Conservation (phyloP, 1,140 invertebrate species). For the Paraescarpia echinospica region DNA sequence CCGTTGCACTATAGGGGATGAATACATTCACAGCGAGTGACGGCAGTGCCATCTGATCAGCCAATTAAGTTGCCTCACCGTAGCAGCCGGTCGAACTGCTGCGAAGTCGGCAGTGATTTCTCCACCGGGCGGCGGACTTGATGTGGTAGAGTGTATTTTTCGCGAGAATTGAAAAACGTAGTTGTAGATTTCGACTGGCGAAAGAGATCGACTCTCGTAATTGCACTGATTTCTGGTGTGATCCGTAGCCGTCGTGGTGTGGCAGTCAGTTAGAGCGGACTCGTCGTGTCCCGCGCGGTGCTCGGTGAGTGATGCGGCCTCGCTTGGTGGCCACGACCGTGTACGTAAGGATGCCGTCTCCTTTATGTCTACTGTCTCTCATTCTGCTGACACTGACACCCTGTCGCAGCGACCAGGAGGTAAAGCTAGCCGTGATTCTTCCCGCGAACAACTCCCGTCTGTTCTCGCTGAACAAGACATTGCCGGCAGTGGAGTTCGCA, state of each 20-base stretch:
- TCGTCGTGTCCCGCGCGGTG: neutral
- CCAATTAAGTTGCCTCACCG: neutral
- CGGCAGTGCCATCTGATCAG: neutral
- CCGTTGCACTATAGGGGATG: neutral
- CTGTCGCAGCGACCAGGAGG: neutral
- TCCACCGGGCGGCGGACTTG: neutral
- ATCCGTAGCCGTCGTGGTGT: neutral
- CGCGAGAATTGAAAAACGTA: neutral
- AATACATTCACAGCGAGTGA: neutral
- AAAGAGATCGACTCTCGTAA: neutral
- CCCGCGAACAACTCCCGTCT: conserved; percentile 67
- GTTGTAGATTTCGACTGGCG: neutral
- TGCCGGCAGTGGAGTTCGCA: conserved; percentile 75
- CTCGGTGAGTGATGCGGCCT: neutral
- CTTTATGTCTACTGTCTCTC: neutral
- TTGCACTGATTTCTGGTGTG: neutral
- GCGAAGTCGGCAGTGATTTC: neutral
- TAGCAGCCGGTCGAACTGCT: neutral
- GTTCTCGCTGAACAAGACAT: conserved; percentile 70
- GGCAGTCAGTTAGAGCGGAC: neutral
- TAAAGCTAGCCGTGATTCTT: conserved; percentile 65
- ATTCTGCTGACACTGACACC: neutral
- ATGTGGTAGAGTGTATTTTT: neutral
- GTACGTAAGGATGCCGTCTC: neutral
- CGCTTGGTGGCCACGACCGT: neutral